Evolutionary conservation across 1,140 invertebrate species (phyloP), one percentile per base, ranked within the genome.

Genomic region (Aphelenchoides besseyi): DNA sequence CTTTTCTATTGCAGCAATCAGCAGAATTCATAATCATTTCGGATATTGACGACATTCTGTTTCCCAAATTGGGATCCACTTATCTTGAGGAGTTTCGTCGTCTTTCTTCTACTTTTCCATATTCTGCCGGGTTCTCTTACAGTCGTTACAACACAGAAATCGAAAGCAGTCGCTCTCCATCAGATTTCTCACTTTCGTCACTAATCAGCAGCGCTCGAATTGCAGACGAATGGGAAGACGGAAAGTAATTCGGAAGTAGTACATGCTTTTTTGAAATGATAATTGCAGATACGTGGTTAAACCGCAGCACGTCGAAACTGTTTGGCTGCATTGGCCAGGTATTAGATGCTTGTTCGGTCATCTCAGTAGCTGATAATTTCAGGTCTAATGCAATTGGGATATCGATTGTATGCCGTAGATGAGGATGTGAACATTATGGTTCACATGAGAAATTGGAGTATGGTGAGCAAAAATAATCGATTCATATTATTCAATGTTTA

Each of bases 11-110:
- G 63, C 62, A 81, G 76, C 81, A 79, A 54, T 68, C 79, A n/a
- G 77, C 79, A 5, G 70, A 80, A 23, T 81, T 79, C 26, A 75
- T 81, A 0, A 79, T 81, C 12, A 61, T 81, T 30, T 76, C 70
- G 0, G 79, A 81, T 68, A 71, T 81, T 52, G 79, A 81, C 61
- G 79, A 81, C 63, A 66, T 81, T 28, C 52, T 81, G 28, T 59
- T 81, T 29, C 79, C 79, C 5, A 35, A 63, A 41, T 57, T 83
- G 16, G 81, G 74, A 3, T 59, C 29, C 23, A 73, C 33, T 32
- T 81, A 81, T 64, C 53, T 78, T 12, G 69, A 76, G 8, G 79
- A 81, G 41, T 81, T 81, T 62, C 67, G 52, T 12, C 33, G 33
- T n/a, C 66, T 78, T 9, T 30, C 72, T 8, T 18, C 3, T 12